A percentile compares a stretch with the other conserved stretches of the same genome.
Evolutionary conservation across 1,140 invertebrate species (phyloP).

Genomic region (Drosophila pachea): DNA sequence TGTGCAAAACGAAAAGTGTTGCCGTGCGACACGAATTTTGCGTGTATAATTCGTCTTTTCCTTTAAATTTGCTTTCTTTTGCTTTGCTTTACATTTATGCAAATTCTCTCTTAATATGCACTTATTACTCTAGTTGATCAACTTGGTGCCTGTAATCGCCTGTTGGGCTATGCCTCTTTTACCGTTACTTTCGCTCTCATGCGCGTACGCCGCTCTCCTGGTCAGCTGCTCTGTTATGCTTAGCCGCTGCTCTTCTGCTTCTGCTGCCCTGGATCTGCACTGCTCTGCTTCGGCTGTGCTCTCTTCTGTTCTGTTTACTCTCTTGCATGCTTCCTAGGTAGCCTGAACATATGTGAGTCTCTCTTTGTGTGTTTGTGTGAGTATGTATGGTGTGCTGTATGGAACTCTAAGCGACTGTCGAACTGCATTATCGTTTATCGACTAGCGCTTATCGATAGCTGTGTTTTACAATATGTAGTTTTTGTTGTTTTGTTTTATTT

Average conservation of each 20-base stretch:
- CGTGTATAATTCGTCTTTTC: not conserved
- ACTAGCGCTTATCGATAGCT: conserved; percentile 39
- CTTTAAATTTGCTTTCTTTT: conserved; percentile 6
- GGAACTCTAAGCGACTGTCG: conserved; percentile 34
- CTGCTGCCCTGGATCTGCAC: too few relatives aligned
- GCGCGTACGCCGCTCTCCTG: conserved; percentile 11
- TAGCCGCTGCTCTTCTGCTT: conserved; percentile 12
- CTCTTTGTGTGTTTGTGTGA: conserved; percentile 9
- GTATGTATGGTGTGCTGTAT: conserved; percentile 26
- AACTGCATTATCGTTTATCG: conserved; percentile 26
- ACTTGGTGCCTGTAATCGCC: conserved; percentile 15
- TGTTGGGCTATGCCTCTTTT: conserved; percentile 18
- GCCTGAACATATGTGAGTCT: not conserved
- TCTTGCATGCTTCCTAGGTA: too few relatives aligned
- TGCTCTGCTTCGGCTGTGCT: too few relatives aligned
- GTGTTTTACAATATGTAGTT: conserved; percentile 19
- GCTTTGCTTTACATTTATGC: conserved; percentile 7
- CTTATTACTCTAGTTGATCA: conserved; percentile 16
- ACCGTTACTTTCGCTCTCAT: conserved; percentile 14
- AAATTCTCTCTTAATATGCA: not conserved
- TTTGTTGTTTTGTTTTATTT: conserved; percentile 54
- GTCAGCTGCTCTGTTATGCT: conserved; percentile 5
- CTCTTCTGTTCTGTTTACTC: too few relatives aligned
- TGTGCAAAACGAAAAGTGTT: conserved; percentile 32
- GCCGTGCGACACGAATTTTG: conserved; percentile 21